Evolutionary conservation across 2,888 invertebrate species (phyloP), one percentile per base, ranked within the genome.

Genomic region (Drepana falcataria): DNA sequence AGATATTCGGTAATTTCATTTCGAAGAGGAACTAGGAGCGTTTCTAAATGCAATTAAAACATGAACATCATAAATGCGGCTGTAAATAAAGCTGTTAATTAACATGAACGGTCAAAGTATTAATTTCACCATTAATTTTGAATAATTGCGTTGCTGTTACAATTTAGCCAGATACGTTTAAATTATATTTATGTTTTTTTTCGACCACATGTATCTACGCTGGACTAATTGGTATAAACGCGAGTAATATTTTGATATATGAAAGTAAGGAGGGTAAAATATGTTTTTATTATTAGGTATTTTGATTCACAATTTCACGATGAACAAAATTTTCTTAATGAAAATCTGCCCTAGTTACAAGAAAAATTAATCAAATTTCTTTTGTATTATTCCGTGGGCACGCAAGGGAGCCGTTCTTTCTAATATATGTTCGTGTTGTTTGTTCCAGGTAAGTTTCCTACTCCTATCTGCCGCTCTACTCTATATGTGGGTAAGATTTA

Each of bases 121-220:
- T 89, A 87, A 87, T 89, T 90, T 89, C 88, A 77, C 83, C 88
- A 87, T 87, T 87, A 90, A 88, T 85, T 85, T 79, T 83, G 86
- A 89, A 75, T 90, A 89, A 91, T 88, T 88, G 84, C 82, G 73
- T 75, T 71, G 21, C 73, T 69, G 79, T 77, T 81, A 79, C 81
- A 85, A 84, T 84, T 88, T 79, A 77, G 79, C 73, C 77, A 81
- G 81, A 85, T 83, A 87, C 83, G 73, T 79, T 82, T 82, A 82
- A 86, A 86, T 84, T 82, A 71, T 87, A 83, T 86, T 88, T 88
- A 89, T 88, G 84, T 79, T 77, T 77, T 75, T 79, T 81, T 79
- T 73, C 72, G 69, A 74, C 73, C 74, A 81, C 79, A 78, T 75
- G 73, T 79, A 81, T 83, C 83, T 79, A 70, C 73, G 72, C 79